A percentile compares a stretch with the other conserved stretches of the same genome.
These are phyloP conservation scores for Microtus montanus DNA, from an alignment of 2,113 vertebrate species.

Conservation along the genomic window DNA sequence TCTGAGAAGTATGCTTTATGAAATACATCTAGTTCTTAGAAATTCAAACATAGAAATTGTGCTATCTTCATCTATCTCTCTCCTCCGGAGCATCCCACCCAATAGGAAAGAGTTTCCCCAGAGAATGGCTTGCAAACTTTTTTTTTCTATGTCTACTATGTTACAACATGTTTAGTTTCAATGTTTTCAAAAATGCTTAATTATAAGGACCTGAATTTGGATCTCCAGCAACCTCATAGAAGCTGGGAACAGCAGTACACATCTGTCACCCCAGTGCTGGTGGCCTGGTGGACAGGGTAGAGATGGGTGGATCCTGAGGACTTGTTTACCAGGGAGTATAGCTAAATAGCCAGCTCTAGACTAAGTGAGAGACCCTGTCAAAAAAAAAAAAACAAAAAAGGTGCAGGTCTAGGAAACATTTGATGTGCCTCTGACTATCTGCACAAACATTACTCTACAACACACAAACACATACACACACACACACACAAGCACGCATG, in stretches of 20 bases:
- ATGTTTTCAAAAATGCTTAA: background rate
- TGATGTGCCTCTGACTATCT: background rate
- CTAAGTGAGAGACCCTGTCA: background rate
- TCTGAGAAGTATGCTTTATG: background rate
- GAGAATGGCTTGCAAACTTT: background rate
- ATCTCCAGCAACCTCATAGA: background rate
- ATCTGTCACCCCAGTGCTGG: background rate
- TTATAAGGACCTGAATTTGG: background rate
- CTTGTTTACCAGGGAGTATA: background rate
- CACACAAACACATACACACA: background rate
- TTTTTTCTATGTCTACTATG: background rate
- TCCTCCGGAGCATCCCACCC: background rate
- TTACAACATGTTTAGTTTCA: background rate
- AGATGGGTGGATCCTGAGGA: background rate
- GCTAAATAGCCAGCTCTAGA: background rate
- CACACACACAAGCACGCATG: background rate
- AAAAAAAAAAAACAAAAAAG: background rate
- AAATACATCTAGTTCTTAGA: background rate
- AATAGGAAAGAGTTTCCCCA: background rate
- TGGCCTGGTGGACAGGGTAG: background rate
- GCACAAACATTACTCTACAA: too few relatives aligned
- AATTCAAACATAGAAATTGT: background rate
- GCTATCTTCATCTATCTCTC: background rate
- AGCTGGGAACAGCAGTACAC: background rate
- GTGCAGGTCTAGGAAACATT: background rate